Evolutionary conservation across 64 coral and sea anemone species (phyloP).

Genomic region (Pocillopora verrucosa): DNA sequence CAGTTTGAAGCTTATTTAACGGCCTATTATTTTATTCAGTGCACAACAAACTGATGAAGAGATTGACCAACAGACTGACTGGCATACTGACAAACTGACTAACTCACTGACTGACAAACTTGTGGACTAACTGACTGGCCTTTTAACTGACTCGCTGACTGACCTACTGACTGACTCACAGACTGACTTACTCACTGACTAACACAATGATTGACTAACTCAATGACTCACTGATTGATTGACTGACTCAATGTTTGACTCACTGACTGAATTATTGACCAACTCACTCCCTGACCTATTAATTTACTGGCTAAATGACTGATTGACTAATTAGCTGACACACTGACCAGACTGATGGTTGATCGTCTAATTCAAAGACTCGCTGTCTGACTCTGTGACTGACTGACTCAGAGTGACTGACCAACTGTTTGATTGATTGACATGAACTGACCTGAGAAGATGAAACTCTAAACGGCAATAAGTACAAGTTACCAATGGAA

Average conservation of each 20-base stretch:
- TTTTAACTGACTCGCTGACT: background rate
- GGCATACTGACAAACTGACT: background rate
- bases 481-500: conserved; percentile 72
- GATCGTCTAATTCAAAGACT: background rate
- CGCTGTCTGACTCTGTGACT: background rate
- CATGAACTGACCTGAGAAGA: conserved; percentile 50
- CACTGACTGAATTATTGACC: background rate
- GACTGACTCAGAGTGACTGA: background rate
- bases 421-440: background rate
- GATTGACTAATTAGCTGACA: background rate
- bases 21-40: no score
- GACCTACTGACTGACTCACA: background rate
- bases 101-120: background rate
- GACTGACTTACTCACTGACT: background rate
- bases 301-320: background rate
- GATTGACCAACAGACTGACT: background rate
- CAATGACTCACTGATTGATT: background rate
- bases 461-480: conserved; percentile 88
- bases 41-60: background rate
- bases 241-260: background rate
- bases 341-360: background rate
- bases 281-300: no score
- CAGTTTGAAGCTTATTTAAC: no score
- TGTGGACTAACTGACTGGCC: background rate
- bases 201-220: background rate